These are phyloP conservation scores for Drosophila bifasciata DNA, from an alignment of 1,140 invertebrate species.

Conservation along the genomic window DNA sequence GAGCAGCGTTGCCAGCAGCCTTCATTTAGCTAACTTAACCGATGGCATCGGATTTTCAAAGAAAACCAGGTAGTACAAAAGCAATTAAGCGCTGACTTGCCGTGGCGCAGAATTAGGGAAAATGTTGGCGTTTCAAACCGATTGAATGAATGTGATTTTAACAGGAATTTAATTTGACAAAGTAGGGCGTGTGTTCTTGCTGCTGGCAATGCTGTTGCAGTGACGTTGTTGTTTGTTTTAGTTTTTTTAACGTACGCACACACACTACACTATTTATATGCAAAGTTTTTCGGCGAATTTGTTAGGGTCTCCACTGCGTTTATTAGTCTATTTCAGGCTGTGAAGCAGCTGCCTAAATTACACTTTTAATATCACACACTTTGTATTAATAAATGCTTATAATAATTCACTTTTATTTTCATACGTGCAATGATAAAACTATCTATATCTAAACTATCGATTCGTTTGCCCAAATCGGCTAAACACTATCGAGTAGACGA, in stretches of 20 bases:
- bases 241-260: slow-evolving; percentile 51
- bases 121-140: neutral
- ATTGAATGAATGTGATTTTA: neutral
- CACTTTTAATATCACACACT: neutral
- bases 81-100: slow-evolving; percentile 9
- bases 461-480: too few relatives aligned
- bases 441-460: too few relatives aligned
- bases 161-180: slow-evolving; percentile 14
- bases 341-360: neutral
- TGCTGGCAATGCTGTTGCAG: slow-evolving; percentile 69
- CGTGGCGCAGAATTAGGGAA: too few relatives aligned
- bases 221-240: slow-evolving; percentile 76
- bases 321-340: neutral
- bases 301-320: neutral
- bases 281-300: slow-evolving; percentile 35
- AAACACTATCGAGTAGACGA: too few relatives aligned
- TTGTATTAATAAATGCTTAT: slow-evolving; percentile 8
- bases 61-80: slow-evolving; percentile 41
- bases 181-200: slow-evolving; percentile 52
- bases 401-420: slow-evolving; percentile 46
- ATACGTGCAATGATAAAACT: slow-evolving; percentile 3
- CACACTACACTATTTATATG: slow-evolving; percentile 37
- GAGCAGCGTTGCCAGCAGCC: slow-evolving; percentile 39
- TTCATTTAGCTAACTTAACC: neutral
- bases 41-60: slow-evolving; percentile 22